Conservation (phyloP, 2,888 invertebrate species). For the Chaitophorus viminalis region DNA sequence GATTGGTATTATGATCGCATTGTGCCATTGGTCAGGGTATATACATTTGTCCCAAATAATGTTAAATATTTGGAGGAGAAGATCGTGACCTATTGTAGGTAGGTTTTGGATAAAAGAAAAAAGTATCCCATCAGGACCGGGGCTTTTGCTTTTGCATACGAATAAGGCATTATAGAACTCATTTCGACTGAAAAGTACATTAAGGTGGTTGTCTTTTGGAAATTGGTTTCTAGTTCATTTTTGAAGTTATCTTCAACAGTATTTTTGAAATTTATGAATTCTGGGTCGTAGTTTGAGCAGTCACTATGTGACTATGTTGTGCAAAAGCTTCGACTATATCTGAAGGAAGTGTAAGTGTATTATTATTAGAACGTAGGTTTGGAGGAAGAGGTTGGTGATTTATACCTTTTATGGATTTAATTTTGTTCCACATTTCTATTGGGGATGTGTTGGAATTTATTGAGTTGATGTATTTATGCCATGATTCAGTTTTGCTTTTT, state of each 20-base stretch:
- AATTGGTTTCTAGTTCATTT: slow-evolving; percentile 5
- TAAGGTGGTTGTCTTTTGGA: neutral
- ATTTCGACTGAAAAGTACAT: neutral
- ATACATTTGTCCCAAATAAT: neutral
- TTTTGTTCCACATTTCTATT: neutral
- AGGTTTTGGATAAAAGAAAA: slow-evolving; percentile 26
- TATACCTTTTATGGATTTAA: neutral
- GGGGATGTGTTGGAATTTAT: slow-evolving; percentile 20
- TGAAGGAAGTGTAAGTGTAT: neutral
- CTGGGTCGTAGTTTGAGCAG: neutral
- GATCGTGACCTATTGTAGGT: neutral
- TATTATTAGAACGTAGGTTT: neutral
- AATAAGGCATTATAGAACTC: slow-evolving; percentile 2
- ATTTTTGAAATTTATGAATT: neutral
- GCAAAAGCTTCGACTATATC: slow-evolving; percentile 23
- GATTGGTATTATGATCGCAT: neutral
- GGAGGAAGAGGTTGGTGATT: neutral
- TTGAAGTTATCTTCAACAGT: neutral
- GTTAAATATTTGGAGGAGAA: slow-evolving; percentile 22
- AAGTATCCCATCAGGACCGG: slow-evolving; percentile 7
- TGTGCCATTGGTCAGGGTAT: neutral
- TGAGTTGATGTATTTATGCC: slow-evolving; percentile 25
- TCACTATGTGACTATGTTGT: neutral
- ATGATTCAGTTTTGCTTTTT: slow-evolving; percentile 31
- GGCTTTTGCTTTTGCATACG: no score